A percentile compares a stretch with the other conserved stretches of the same genome.
Conservation (phyloP, 1,140 invertebrate genomes). For the Cryptotermes secundus region DNA sequence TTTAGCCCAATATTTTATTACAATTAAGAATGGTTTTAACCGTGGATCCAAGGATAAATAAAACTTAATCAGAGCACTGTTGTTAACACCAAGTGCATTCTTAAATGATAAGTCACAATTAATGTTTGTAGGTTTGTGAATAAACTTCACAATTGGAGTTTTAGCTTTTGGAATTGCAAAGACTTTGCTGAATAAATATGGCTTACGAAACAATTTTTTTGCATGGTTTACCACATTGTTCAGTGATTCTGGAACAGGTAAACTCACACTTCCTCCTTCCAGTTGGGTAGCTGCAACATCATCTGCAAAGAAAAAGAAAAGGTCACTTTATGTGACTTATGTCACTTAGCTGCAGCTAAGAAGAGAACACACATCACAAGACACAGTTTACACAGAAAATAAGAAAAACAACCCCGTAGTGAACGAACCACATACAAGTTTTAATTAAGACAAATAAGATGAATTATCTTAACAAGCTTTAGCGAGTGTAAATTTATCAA, state of each 20-base stretch:
- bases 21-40: conserved; percentile 58
- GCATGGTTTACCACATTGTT: background rate
- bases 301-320: no score
- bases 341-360: no score
- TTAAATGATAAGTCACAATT: conserved; percentile 71
- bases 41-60: conserved; percentile 57
- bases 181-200: conserved; percentile 53
- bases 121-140: conserved; percentile 54
- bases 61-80: conserved; percentile 60
- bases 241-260: background rate
- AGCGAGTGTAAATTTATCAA: no score
- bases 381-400: no score
- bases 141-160: conserved; percentile 70
- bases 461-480: no score
- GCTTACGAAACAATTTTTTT: conserved; percentile 35
- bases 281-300: no score
- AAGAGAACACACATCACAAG: no score
- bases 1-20: conserved; percentile 69
- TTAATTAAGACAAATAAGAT: no score
- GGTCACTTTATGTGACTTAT: no score
- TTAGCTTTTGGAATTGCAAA: conserved; percentile 63
- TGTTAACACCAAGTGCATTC: conserved; percentile 61
- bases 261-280: no score
- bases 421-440: no score
- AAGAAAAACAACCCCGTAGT: no score